Base-by-base conservation (phyloP, 2,888 invertebrate genomes). In the Apotomis betuletana region DNA sequence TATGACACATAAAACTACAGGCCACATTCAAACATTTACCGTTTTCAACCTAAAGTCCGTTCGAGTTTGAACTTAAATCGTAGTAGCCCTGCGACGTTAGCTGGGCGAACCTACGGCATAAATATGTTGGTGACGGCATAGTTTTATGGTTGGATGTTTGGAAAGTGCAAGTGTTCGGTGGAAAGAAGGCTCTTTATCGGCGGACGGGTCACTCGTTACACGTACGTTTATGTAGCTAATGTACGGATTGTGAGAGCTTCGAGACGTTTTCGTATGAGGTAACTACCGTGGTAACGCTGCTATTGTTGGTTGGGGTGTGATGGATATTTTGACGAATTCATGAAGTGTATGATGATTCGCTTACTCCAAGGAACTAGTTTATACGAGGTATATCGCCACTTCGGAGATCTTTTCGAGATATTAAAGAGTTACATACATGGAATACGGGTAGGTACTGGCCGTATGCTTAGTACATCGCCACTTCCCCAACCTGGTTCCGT, bases 101-200 rank as follows among this genome's bases (percentile, higher is more conserved):
- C 4, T 55, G 54, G 49, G 41, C 13, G n/a, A 44, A 52, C 13
- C 12, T 0, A 41, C 5, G 13, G 73, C 54, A 62, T 10, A 5
- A n/a, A 9, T 52, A 67, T 44, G 60, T 67, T 58, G 49, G 73
- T 70, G 44, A 58, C 67, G 62, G 69, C 41, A 61, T 73, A 70
- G 68, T 78, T 79, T 81, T 79, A 82, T 77, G 76, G 77, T 72
- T 75, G 77, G 74, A 77, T 77, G 76, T 78, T 77, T 77, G 77
- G 77, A 79, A 79, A 79, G 80, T 79, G 79, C 78, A 81, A 81
- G 75, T 72, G 73, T 76, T 74, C 75, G 73, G 75, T 75, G 73
- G 77, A 79, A 80, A 77, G 75, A 78, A 78, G 77, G 76, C 75
- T 77, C 76, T 82, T 83, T 82, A 83, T 81, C 77, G 78, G 70